Base-by-base conservation (phyloP, 53 echinoderm and acorn worm genomes). In the Pentamera pediparva region DNA sequence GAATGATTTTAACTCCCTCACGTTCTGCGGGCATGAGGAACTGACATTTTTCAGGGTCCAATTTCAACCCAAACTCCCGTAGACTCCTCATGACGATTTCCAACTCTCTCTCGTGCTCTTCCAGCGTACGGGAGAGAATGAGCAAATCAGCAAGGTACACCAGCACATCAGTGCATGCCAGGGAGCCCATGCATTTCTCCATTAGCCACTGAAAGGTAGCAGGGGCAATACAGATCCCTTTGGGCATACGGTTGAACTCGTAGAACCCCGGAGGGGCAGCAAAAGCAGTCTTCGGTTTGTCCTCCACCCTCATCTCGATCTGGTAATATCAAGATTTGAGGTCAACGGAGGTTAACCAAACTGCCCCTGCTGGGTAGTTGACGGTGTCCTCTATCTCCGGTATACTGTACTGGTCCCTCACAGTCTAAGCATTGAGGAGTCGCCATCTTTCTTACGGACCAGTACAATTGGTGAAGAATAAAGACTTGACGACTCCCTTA, bases 241-340 rank as follows among this genome's bases (percentile, higher is more conserved):
- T 78, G 3, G 85, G 85, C 85, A 84, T 84, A 27, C 74, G 35
- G 38, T 84, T 61, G 35, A 84, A 73, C 33, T 79, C 73, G 43
- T 73, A 84, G 50, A 84, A 84, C 20, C 85, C 85, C 38, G 79
- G 32, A 30, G 85, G 85, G 39, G 73, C 78, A 73, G 62, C 72
- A 37, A 84, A 84, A 5, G 79, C 85, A 13, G 79, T 84, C 64
- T 84, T 85, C 26, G 17, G 37, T 33, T 78, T 84, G 62, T 84
- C 84, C 11, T 59, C 78, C 36, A 70, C 52, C 26, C 49, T 62
- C 61, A 78, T 52, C 51, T 84, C 78, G 18, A 78, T 37, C 50
- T 79, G 85, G 64, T 73, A 79, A 33, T 79, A 81, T 4, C 80
- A 70, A 6, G 76, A 82, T 57, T 74, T n/a, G n/a, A n/a, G n/a